Percentiles rank a stretch among this genome's conserved stretches.
Evolutionary conservation across 2,113 vertebrate genomes (phyloP).

Genomic region (Aspidoscelis tigris): DNA sequence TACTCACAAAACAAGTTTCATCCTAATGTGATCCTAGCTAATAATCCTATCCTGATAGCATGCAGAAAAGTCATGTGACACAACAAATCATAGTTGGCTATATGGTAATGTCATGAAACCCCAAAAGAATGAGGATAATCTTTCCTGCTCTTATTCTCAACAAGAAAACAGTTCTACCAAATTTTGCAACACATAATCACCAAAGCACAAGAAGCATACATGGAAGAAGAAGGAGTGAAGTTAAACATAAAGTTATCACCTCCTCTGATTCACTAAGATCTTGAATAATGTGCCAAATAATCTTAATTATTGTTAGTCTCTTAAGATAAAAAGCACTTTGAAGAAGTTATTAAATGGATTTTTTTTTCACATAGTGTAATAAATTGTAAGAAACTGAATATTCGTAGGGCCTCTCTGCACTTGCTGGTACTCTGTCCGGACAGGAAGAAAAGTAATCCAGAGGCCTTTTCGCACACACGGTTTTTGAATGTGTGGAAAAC

Average conservation of each 20-base stretch:
- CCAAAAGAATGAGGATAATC: not conserved
- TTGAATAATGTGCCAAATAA: not conserved
- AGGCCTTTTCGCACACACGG: too few species aligned
- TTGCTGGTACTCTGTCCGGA: too few species aligned
- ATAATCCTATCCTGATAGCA: not conserved
- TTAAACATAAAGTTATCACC: not conserved
- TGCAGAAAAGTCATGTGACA: not conserved
- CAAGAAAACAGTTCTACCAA: not conserved
- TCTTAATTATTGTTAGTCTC: not conserved
- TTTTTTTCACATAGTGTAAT: not conserved
- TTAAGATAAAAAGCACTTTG: not conserved
- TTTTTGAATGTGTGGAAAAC: too few species aligned
- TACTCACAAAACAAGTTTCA: not conserved
- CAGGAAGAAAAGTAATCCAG: too few species aligned
- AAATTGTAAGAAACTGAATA: too few species aligned
- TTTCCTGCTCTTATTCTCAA: not conserved
- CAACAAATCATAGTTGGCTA: not conserved
- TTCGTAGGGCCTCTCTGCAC: too few species aligned
- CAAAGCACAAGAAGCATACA: not conserved
- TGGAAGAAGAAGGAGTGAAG: too few species aligned
- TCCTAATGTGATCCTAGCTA: not conserved
- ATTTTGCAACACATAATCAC: not conserved
- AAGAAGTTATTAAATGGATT: constrained; percentile 15
- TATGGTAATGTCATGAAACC: not conserved
- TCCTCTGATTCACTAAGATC: not conserved